Base-by-base conservation (phyloP, 2,797 vertebrate genomes). In the Falco berigora region DNA sequence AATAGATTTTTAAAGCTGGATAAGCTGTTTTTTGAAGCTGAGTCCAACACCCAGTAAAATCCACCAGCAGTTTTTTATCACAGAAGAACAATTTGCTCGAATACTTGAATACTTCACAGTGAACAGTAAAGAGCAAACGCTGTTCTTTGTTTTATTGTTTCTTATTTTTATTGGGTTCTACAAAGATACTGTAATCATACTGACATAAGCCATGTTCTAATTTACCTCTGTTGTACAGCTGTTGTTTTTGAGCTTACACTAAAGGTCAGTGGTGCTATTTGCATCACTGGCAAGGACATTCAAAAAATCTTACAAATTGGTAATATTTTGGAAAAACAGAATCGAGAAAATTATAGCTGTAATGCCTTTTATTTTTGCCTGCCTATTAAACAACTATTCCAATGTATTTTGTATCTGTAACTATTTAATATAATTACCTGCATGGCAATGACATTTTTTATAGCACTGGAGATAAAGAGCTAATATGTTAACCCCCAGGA, bases 181-280 rank as follows among this genome's bases (percentile, higher is more conserved):
- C 69, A 91, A 78, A 78, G 53, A 61, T 50, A 34, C 40, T 71
- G 25, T 25, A 89, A 95, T 82, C 42, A 53, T 32, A 46, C 32
- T 81, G 92, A 96, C 66, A 96, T 56, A 88, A 95, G 25, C 59
- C 71, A 52, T 82, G 69, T 52, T 92, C 89, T 97, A 90, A 96
- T 96, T 96, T 96, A 96, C 96, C 90, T 97, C 81, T 74, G 78
- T 69, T 96, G 95, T 95, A 94, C 85, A 94, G 89, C 77, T 86
- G 77, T 67, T 93, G 77, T 46, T 94, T 96, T 24, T 25, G 6
- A 95, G 69, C 61, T 92, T 30, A 88, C 36, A 21, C 72, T 90
- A 96, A 97, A 96, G 91, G 92, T 92, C 88, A 97, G 63, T 2
- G 6, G 52, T 75, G 73, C 42, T 88, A 68, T 91, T 93, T 97